Evolutionary conservation across 2,888 invertebrate genomes (phyloP), one percentile per base, ranked within the genome.

Genomic region (Choristoneura rosaceana): DNA sequence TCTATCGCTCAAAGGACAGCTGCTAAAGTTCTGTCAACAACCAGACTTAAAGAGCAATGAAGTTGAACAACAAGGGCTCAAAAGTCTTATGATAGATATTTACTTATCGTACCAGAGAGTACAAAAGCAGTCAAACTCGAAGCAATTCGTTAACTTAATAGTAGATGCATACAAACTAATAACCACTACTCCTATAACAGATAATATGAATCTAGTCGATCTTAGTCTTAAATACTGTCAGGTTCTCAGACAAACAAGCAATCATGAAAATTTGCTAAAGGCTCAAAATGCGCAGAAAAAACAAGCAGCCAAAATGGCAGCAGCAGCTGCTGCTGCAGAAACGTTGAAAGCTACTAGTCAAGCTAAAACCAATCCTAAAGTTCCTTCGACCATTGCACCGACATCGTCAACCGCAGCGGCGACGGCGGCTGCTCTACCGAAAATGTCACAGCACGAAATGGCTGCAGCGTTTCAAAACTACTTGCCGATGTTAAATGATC

Each of bases 191-290:
- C 95, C 95, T 59, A 86, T 95, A 67, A 91, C 95, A 10, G 96
- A 96, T 77, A 96, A 94, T 78, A 88, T 90, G 71, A 96, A 96
- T 81, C 87, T 95, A 10, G 89, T 96, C 5, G 97, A 97, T 78
- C 87, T 96, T 50, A 97, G 96, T 63, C 93, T 96, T 77, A 97
- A 96, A 84, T 96, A 96, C 80, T 97, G 97, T 80, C 95, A 96
- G 76, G 95, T 95, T 79, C 92, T 95, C 74, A 96, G 95, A 84
- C 94, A 95, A 69, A 93, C 94, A 74, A 93, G 94, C 4, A 93
- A 90, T 3, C 83, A 86, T 71, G 89, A 90, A 0, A 87, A 85
- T 79, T 75, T 89, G 65, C 91, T 92, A 64, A 92, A 91, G 75
- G 87, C 77, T 73, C 90, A 91, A 74, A 90, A 84, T 69, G 80